Percentiles rank a stretch among this genome's conserved stretches.
Evolutionary conservation across 2,113 vertebrate species (phyloP).

Genomic region (Myanophis thanlyinensis): DNA sequence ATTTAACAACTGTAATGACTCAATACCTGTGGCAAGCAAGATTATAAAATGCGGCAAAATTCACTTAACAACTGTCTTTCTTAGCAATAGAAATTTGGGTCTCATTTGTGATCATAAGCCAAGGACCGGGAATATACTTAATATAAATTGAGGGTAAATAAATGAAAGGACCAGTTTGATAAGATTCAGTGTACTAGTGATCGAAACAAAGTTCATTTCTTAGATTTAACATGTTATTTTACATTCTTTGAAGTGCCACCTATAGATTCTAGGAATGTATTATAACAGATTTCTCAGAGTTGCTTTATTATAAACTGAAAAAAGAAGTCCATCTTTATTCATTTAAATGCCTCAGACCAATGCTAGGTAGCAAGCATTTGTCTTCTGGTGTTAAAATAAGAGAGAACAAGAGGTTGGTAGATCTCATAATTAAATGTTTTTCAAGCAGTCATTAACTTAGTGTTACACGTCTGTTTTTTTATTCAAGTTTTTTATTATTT

Average conservation of each 20-base stretch:
- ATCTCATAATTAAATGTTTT: background rate
- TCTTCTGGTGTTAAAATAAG: background rate
- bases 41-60: background rate
- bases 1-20: background rate
- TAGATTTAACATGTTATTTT: background rate
- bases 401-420: background rate
- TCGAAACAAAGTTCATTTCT: background rate
- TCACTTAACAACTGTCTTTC: background rate
- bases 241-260: background rate
- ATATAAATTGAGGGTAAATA: background rate
- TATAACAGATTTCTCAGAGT: background rate
- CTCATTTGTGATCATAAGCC: background rate
- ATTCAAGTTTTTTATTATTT: too few relatives aligned
- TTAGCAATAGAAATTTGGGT: background rate
- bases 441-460: background rate
- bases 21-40: background rate
- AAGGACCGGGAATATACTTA: background rate
- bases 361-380: background rate
- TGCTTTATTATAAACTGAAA: background rate
- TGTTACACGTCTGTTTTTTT: background rate
- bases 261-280: conserved; percentile 11
- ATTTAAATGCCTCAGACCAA: background rate
- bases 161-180: background rate
- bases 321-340: background rate
- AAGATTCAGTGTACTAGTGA: conserved; percentile 8